Percentiles rank a stretch among this genome's conserved stretches.
phyloP scores from a whole-genome alignment of 2,888 invertebrate genomes.

The Chrysolina haemoptera region DNA sequence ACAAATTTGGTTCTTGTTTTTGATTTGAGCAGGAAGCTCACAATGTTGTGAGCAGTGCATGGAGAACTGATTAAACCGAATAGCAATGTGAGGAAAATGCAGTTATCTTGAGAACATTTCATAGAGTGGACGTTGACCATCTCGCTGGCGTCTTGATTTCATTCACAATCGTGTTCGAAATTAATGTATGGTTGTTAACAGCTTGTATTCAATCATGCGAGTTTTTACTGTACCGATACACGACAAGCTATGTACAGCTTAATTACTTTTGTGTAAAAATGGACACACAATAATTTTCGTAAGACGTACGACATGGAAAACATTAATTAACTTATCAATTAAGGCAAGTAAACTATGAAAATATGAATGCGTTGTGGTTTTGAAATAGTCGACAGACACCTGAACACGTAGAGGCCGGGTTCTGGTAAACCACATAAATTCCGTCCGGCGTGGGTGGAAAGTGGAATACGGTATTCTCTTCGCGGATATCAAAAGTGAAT shows the following conservation, averaged over 20 bases:
- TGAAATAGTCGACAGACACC: slow-evolving; percentile 50
- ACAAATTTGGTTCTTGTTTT: no score
- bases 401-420: slow-evolving; percentile 32
- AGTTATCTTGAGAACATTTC: no score
- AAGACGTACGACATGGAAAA: slow-evolving; percentile 44
- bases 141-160: not conserved
- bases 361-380: slow-evolving; percentile 55
- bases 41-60: no score
- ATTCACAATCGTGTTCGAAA: slow-evolving; percentile 39
- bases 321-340: slow-evolving; percentile 57
- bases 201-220: slow-evolving; percentile 37
- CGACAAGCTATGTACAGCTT: slow-evolving; percentile 42
- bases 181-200: slow-evolving; percentile 44
- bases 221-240: slow-evolving; percentile 36
- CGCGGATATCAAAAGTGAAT: slow-evolving; percentile 35
- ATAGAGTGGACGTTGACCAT: not conserved
- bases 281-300: slow-evolving; percentile 40
- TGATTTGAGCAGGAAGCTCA: no score
- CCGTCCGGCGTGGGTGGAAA: slow-evolving; percentile 43
- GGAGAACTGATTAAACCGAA: no score
- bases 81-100: no score
- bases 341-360: slow-evolving; percentile 49
- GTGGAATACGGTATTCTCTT: slow-evolving; percentile 35
- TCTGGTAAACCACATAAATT: slow-evolving; percentile 42
- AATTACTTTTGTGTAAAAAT: slow-evolving; percentile 51